A percentile compares a stretch with the other conserved stretches of the same genome.
Conservation (phyloP, 30 jellyfish, hydroid and myxozoan genomes). For the Aurelia coerulea region DNA sequence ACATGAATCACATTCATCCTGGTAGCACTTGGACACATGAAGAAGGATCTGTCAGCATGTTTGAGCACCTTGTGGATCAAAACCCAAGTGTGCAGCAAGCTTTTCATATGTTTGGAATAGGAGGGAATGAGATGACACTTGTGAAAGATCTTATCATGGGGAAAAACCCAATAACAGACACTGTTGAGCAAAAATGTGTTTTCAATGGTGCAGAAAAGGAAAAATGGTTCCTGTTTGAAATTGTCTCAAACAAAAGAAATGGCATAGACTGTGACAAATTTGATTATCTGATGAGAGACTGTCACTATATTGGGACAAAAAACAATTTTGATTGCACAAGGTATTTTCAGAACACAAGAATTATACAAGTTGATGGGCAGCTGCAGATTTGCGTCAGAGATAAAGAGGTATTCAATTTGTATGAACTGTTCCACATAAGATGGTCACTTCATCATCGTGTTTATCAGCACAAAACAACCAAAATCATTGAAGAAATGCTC, state of each 20-base stretch:
- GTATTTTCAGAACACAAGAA: slow-evolving; percentile 59
- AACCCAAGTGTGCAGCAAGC: slow-evolving; percentile 48
- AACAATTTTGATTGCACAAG: slow-evolving; percentile 72
- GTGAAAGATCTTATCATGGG: slow-evolving; percentile 83
- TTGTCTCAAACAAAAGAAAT: slow-evolving; percentile 73
- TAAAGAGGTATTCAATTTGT: slow-evolving; percentile 63
- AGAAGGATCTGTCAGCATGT: slow-evolving; percentile 82
- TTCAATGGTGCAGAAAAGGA: slow-evolving; percentile 24
- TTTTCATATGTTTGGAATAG: slow-evolving; percentile 36
- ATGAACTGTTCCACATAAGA: slow-evolving; percentile 83
- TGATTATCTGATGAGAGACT: slow-evolving; percentile 82
- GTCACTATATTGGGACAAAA: slow-evolving; percentile 66
- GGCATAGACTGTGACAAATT: slow-evolving; percentile 89
- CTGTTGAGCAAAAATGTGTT: slow-evolving; percentile 42
- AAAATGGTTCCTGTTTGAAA: slow-evolving; percentile 77
- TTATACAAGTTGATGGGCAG: slow-evolving; percentile 74
- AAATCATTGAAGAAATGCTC: slow-evolving; percentile 75
- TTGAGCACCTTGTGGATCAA: slow-evolving; percentile 73
- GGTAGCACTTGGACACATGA: slow-evolving; percentile 84
- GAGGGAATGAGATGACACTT: slow-evolving; percentile 52
- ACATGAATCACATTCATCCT: slow-evolving; percentile 39
- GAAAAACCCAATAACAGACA: slow-evolving; percentile 45
- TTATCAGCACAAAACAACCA: slow-evolving; percentile 79
- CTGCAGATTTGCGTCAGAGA: slow-evolving; percentile 71
- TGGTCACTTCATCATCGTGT: slow-evolving; percentile 88